Conservation (phyloP, 2,888 invertebrate genomes). For the Tipula confusa region DNA sequence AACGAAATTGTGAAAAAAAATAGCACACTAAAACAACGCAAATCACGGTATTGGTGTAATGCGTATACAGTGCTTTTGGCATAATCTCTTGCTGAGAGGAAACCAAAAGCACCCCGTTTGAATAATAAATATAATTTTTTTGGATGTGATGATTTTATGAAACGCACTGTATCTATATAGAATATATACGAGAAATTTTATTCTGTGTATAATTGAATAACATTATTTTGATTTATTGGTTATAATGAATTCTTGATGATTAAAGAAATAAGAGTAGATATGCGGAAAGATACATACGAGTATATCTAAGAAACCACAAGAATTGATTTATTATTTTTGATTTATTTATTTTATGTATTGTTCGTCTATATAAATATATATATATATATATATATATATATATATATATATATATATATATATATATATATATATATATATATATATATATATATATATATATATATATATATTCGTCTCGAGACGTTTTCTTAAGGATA, state of each 20-base stretch:
- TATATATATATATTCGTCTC: not conserved
- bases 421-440: not conserved
- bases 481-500: not conserved
- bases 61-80: too few species aligned
- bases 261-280: constrained; percentile 16
- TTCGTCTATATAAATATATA: too few species aligned
- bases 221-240: constrained; percentile 25
- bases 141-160: not conserved
- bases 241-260: constrained; percentile 25
- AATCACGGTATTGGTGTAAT: too few species aligned
- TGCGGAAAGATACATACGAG: not conserved
- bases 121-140: not conserved
- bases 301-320: constrained; percentile 25
- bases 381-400: not conserved
- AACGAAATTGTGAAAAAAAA: too few species aligned
- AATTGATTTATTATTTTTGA: constrained; percentile 20
- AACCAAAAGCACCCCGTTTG: not conserved
- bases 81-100: too few species aligned
- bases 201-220: constrained; percentile 12
- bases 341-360: not conserved
- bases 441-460: not conserved
- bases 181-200: not conserved
- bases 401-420: not conserved
- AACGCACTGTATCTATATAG: not conserved
- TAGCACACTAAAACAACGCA: too few species aligned